Evolutionary conservation across 2,888 invertebrate genomes (phyloP).

Genomic region (Chrysopilus asiliformis): DNA sequence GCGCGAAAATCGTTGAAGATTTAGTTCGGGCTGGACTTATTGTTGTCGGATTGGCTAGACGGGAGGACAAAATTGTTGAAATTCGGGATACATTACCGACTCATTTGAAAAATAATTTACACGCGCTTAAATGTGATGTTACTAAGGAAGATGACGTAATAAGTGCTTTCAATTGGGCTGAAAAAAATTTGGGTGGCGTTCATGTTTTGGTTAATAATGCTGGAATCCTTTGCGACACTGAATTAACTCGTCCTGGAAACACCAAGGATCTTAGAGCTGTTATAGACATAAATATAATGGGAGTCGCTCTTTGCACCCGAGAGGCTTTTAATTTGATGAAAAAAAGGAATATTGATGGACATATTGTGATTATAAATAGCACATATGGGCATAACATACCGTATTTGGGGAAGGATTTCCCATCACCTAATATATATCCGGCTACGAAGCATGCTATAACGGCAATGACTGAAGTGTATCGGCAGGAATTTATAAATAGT

Average conservation of each 20-base stretch:
- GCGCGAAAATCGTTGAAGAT: constrained; percentile 35
- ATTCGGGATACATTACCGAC: constrained; percentile 22
- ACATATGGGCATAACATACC: constrained; percentile 24
- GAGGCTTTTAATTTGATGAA: constrained; percentile 38
- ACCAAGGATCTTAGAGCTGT: constrained; percentile 21
- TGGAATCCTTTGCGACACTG: constrained; percentile 16
- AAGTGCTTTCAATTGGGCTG: constrained; percentile 38
- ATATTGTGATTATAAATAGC: constrained; percentile 39
- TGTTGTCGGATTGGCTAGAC: constrained; percentile 41
- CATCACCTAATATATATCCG: constrained; percentile 28
- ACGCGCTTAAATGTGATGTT: constrained; percentile 39
- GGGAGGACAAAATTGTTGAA: constrained; percentile 32
- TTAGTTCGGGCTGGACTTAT: constrained; percentile 38
- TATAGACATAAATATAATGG: constrained; percentile 38
- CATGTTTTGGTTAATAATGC: constrained; percentile 48
- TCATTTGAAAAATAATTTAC: constrained; percentile 25
- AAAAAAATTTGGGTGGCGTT: constrained; percentile 38
- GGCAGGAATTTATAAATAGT: constrained; percentile 27
- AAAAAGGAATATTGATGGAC: constrained; percentile 35
- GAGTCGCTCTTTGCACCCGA: constrained; percentile 36
- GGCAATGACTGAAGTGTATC: constrained; percentile 28
- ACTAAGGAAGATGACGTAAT: constrained; percentile 40
- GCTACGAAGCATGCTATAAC: constrained; percentile 31
- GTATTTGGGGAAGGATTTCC: constrained; percentile 23
- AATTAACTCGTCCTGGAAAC: constrained; percentile 17